Evolutionary conservation across 2,797 vertebrate species (phyloP), one percentile per base, ranked within the genome.

Genomic region (Euphonia xanthogaster): DNA sequence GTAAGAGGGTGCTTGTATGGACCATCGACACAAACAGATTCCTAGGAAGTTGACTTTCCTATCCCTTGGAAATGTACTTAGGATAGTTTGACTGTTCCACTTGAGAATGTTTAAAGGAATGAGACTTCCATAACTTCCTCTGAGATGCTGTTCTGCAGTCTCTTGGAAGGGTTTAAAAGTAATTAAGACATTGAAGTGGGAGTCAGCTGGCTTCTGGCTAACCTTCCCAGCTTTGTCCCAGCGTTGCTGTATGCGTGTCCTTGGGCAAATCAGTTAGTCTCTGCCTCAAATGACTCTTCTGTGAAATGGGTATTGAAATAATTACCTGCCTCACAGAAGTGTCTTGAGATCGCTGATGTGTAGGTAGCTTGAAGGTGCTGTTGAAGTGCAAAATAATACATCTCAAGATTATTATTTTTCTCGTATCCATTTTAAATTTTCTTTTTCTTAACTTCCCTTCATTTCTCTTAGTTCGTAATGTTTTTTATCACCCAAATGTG

Each of bases 1-100:
- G 99, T 99, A 98, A 99, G 99, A 94, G 40, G 17, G 35, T 10
- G 13, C 60, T 61, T 35, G 4, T 2, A 17, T 54, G 66, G 51
- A 70, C 72, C 25, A 0, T 17, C 83, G 75, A 25, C 12, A 6
- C 31, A 31, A 54, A 17, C 2, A 3, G 55, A 95, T 28, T 58
- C 66, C 33, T 90, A 63, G 70, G 82, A 58, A 90, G 47, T 4
- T 81, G 53, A 30, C 51, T 76, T 73, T 76, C 76, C 31, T 20
- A 12, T 55, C 39, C 63, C 51, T 53, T 72, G 82, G 84, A 84
- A 87, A 40, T n/a, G 62, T 73, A 2, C 58, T 55, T 68, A 74
- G 88, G 60, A 4, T 67, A 84, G 70, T 61, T 70, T 47, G 58
- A 33, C 48, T 48, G 67, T 73, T 84, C 55, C 65, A 2, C 61